These are phyloP conservation scores for Enteromius fasciolatus DNA, from an alignment of 2,797 vertebrate species.

Conservation along the genomic window DNA sequence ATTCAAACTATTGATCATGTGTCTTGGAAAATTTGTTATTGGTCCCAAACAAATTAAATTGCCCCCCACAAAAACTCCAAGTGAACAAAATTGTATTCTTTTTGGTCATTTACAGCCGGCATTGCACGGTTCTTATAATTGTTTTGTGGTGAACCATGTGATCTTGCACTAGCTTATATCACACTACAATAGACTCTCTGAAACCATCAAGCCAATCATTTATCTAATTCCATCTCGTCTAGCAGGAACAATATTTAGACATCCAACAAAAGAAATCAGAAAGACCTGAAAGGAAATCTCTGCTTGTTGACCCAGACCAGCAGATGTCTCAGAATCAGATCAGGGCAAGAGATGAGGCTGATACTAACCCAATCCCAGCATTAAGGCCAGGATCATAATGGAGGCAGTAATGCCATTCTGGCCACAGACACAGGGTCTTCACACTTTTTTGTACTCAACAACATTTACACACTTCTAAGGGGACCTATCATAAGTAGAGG, in stretches of 20 bases:
- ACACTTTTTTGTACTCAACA: conserved; percentile 34
- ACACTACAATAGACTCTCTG: conserved; percentile 34
- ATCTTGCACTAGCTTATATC: conserved; percentile 41
- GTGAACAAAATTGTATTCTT: conserved; percentile 31
- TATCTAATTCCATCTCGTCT: conserved; percentile 42
- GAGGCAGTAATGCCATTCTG: conserved; percentile 54
- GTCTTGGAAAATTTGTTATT: conserved; percentile 38
- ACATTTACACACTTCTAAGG: conserved; percentile 39
- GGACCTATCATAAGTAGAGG: conserved; percentile 4
- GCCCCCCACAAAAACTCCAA: not conserved
- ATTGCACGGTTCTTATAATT: conserved; percentile 42
- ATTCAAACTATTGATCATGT: conserved; percentile 43
- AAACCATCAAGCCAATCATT: conserved; percentile 33
- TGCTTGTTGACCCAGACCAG: conserved; percentile 55
- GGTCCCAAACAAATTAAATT: conserved; percentile 43
- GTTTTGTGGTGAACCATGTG: conserved; percentile 42
- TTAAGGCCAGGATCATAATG: conserved; percentile 56
- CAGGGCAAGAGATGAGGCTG: conserved; percentile 43
- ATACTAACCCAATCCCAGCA: conserved; percentile 48
- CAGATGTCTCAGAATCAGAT: conserved; percentile 50
- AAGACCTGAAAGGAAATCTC: conserved; percentile 27
- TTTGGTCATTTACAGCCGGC: conserved; percentile 28
- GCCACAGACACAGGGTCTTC: conserved; percentile 49
- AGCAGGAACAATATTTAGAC: conserved; percentile 37
- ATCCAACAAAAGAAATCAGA: conserved; percentile 24